A percentile compares a stretch with the other conserved stretches of the same genome.
Evolutionary conservation across 2,113 vertebrate genomes (phyloP).

Genomic region (Tragelaphus scriptus): DNA sequence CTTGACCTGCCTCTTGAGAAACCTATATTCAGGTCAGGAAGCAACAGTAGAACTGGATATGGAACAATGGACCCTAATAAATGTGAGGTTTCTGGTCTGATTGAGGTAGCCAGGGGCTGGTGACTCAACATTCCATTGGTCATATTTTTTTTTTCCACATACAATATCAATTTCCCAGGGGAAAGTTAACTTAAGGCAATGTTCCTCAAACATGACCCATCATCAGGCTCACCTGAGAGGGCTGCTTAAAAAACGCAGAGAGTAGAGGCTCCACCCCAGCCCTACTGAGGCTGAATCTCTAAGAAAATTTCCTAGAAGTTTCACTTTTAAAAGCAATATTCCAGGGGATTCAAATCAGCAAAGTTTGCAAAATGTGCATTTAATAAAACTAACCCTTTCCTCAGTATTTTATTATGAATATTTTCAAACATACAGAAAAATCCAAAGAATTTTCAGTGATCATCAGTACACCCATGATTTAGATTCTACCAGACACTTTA

Average conservation of each 20-base stretch:
- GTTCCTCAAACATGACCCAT: background rate
- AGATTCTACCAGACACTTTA: background rate
- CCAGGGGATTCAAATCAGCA: background rate
- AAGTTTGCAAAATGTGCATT: background rate
- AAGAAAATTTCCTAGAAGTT: background rate
- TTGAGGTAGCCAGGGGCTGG: background rate
- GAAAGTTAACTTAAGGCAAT: background rate
- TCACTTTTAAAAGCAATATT: background rate
- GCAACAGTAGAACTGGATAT: no score
- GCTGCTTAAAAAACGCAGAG: background rate
- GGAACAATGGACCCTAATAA: background rate
- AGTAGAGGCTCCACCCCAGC: background rate
- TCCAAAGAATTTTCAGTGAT: background rate
- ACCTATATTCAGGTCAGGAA: no score
- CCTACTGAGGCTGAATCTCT: background rate
- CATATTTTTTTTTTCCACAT: background rate
- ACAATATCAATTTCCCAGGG: background rate
- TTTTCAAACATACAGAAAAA: background rate
- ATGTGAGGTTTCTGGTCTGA: background rate
- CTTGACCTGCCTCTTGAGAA: no score
- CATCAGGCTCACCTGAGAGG: no score
- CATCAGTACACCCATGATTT: no score
- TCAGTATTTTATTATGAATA: background rate
- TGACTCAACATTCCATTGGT: rapidly evolving
- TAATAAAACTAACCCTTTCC: background rate